Percentiles rank a stretch among this genome's conserved stretches.
These are phyloP conservation scores for Ceyx cyanopectus DNA, from an alignment of 2,113 vertebrate genomes.

Conservation along the genomic window DNA sequence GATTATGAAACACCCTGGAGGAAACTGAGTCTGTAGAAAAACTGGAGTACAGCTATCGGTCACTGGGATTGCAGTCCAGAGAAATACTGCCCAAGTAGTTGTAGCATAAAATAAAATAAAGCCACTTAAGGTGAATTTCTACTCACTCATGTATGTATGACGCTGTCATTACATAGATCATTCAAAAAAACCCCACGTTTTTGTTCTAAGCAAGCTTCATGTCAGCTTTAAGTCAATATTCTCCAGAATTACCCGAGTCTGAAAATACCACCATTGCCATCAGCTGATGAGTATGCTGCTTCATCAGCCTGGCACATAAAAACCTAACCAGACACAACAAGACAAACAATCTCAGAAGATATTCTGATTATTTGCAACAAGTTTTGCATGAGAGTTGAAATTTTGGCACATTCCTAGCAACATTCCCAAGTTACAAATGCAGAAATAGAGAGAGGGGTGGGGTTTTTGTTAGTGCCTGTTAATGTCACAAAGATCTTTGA, in stretches of 20 bases:
- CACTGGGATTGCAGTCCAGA: background rate
- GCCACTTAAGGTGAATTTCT: background rate
- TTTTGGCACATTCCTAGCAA: background rate
- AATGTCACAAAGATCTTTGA: constrained; percentile 21
- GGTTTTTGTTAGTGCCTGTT: background rate
- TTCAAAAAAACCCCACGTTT: background rate
- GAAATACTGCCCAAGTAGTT: background rate
- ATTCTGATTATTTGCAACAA: background rate
- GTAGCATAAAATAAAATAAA: background rate
- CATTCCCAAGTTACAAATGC: background rate
- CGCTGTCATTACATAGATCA: background rate
- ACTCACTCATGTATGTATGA: background rate
- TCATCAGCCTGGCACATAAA: background rate
- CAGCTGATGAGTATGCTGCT: background rate
- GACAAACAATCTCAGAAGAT: background rate
- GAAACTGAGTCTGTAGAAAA: background rate
- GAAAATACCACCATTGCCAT: background rate
- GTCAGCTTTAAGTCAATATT: background rate
- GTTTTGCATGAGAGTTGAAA: background rate
- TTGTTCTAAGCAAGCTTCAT: background rate
- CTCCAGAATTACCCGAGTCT: background rate
- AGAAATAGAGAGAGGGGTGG: background rate
- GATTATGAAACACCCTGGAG: background rate
- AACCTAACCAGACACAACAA: background rate
- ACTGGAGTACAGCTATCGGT: background rate